Evolutionary conservation across 2,888 invertebrate species (phyloP).

Genomic region (Rhagonycha fulva): DNA sequence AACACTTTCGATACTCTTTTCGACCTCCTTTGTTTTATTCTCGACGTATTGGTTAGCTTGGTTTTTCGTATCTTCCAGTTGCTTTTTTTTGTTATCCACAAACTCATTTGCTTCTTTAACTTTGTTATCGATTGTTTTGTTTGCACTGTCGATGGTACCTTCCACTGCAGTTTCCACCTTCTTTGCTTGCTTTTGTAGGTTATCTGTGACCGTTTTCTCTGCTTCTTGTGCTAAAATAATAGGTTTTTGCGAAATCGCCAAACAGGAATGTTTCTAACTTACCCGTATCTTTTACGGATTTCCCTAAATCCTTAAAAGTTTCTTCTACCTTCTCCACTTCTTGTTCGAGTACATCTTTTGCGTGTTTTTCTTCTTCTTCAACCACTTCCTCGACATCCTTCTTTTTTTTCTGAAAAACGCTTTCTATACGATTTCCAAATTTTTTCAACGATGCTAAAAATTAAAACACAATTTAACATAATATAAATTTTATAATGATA

Average conservation of each 20-base stretch:
- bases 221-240: constrained; percentile 2
- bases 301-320: constrained; percentile 61
- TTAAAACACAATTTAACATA: background rate
- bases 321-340: constrained; percentile 65
- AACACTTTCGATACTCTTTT: constrained; percentile 21
- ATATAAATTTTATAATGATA: background rate
- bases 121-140: constrained; percentile 33
- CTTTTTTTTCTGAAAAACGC: constrained; percentile 73
- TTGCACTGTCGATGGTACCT: constrained; percentile 41
- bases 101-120: constrained; percentile 29
- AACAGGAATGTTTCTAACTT: constrained; percentile 18
- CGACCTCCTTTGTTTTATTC: constrained; percentile 37
- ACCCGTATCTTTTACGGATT: constrained; percentile 60
- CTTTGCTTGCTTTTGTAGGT: constrained; percentile 47
- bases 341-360: constrained; percentile 65
- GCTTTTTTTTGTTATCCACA: constrained; percentile 30
- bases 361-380: constrained; percentile 64
- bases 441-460: constrained; percentile 68
- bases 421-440: constrained; percentile 73
- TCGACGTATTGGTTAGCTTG: constrained; percentile 41
- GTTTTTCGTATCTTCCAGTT: constrained; percentile 21
- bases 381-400: constrained; percentile 70
- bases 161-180: constrained; percentile 51
- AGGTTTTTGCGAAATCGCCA: background rate
- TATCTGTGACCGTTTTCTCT: constrained; percentile 44